A percentile compares a stretch with the other conserved stretches of the same genome.
These are phyloP conservation scores for Glyphotaelius pellucidus DNA, from an alignment of 2,888 invertebrate species.

Conservation along the genomic window DNA sequence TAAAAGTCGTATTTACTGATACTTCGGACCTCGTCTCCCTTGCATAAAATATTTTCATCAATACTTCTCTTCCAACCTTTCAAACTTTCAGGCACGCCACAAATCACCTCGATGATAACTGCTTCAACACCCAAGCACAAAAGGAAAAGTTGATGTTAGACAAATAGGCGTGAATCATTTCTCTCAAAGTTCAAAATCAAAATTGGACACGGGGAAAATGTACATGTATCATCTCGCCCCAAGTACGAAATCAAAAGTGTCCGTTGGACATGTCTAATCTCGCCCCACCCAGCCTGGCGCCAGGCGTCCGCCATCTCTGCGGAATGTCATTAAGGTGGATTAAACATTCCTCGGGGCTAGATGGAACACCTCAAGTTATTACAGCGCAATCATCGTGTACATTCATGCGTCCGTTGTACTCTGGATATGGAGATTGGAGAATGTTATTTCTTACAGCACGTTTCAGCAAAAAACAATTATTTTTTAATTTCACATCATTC, in stretches of 20 bases:
- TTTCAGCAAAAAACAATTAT: not conserved
- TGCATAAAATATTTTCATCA: not conserved
- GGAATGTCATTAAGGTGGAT: constrained; percentile 67
- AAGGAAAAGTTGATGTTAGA: not conserved
- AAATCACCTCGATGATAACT: not conserved
- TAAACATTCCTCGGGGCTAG: constrained; percentile 62
- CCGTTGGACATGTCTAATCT: not conserved
- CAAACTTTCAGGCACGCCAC: not conserved
- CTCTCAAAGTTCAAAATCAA: not conserved
- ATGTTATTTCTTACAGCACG: not conserved
- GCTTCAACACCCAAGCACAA: not conserved
- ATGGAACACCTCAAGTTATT: constrained; percentile 65
- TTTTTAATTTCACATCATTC: not conserved
- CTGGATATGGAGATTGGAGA: not conserved
- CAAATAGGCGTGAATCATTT: not conserved
- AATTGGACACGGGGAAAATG: not conserved
- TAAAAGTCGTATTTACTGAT: not conserved
- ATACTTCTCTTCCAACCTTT: not conserved
- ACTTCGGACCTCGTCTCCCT: not conserved
- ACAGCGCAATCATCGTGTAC: constrained; percentile 65
- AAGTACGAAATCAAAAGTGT: not conserved
- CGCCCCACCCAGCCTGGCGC: not conserved
- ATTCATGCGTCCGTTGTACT: not conserved
- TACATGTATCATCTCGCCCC: not conserved
- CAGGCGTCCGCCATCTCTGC: not conserved